A percentile compares a stretch with the other conserved stretches of the same genome.
phyloP scores from a whole-genome alignment of 2,888 invertebrate genomes.

The Spilarctia lutea region DNA sequence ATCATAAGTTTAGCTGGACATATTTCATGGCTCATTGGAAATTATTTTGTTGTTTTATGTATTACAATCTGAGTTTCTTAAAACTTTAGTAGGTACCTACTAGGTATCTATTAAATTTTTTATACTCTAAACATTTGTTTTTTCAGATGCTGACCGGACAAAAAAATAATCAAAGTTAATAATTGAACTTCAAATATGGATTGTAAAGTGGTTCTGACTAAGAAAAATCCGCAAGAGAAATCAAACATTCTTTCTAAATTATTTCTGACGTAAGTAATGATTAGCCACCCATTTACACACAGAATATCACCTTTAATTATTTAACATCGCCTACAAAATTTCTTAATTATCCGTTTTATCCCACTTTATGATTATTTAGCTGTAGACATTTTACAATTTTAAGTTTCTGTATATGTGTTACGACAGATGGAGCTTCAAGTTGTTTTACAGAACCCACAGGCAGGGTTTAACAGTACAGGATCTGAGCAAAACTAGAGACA shows the following conservation, averaged over 20 bases:
- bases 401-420: not conserved
- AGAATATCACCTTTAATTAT: not conserved
- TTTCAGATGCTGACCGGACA: not conserved
- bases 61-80: not conserved
- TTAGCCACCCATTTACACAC: not conserved
- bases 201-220: constrained; percentile 86
- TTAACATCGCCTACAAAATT: not conserved
- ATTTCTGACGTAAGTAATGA: constrained; percentile 87
- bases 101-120: not conserved
- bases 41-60: too few species aligned
- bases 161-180: not conserved
- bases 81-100: too few species aligned
- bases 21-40: too few species aligned
- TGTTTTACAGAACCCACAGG: constrained; percentile 88
- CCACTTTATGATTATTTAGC: not conserved
- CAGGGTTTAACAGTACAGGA: constrained; percentile 89
- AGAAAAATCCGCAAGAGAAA: constrained; percentile 86
- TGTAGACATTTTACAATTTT: not conserved
- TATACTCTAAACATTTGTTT: not conserved
- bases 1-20: too few species aligned
- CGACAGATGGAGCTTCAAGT: constrained; percentile 89
- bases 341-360: not conserved
- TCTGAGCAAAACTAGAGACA: constrained; percentile 87
- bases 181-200: constrained; percentile 78
- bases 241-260: constrained; percentile 87